These are phyloP conservation scores for Mycetomoellerius zeteki DNA, from an alignment of 1,140 invertebrate genomes.

Conservation along the genomic window DNA sequence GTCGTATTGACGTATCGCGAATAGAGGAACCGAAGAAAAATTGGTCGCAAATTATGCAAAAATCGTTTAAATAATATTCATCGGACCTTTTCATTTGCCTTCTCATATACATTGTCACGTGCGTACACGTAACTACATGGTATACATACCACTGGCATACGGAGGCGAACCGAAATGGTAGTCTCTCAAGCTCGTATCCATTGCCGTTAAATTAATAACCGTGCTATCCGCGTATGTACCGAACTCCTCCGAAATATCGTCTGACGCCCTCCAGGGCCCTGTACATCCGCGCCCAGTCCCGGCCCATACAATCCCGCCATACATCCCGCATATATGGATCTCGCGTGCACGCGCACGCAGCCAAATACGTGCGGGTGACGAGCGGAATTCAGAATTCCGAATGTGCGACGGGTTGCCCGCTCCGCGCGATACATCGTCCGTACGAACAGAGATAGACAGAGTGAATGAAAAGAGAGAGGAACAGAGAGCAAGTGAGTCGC, in stretches of 20 bases:
- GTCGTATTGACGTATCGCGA: neutral
- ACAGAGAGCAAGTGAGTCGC: slow-evolving; percentile 47
- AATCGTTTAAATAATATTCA: slow-evolving; percentile 20
- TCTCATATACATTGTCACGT: slow-evolving; percentile 15
- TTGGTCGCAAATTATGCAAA: neutral
- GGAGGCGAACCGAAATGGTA: slow-evolving; percentile 8
- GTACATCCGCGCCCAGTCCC: neutral
- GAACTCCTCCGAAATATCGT: slow-evolving; percentile 54
- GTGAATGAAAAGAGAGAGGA: neutral
- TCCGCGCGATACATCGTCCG: neutral
- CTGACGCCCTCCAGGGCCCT: neutral
- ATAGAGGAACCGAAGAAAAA: neutral
- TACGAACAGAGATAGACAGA: neutral
- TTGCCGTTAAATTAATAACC: slow-evolving; percentile 72
- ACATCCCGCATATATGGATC: slow-evolving; percentile 59
- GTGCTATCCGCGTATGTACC: slow-evolving; percentile 43
- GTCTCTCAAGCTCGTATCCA: slow-evolving; percentile 62
- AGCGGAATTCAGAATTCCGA: slow-evolving; percentile 76
- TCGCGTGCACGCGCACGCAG: slow-evolving; percentile 67
- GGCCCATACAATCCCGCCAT: slow-evolving; percentile 21
- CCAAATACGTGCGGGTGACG: slow-evolving; percentile 74
- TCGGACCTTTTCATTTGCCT: neutral
- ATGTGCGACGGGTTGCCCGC: slow-evolving; percentile 52
- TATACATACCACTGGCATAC: neutral
- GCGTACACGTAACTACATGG: neutral